These are phyloP conservation scores for Drosophila prosaltans DNA, from an alignment of 1,140 invertebrate genomes.

Conservation along the genomic window DNA sequence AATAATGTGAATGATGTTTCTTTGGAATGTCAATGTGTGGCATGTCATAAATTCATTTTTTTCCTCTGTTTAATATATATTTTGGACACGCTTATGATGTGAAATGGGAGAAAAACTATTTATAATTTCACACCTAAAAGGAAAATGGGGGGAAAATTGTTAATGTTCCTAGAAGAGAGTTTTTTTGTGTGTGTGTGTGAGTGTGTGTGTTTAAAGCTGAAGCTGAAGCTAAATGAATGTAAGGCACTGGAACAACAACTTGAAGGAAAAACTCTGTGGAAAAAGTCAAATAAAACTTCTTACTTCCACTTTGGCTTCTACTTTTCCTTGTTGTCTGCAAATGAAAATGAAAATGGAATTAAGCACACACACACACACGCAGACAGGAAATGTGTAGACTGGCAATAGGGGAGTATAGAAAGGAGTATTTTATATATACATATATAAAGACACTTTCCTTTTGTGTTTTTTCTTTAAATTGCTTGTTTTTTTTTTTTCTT, in stretches of 20 bases:
- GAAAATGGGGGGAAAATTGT: not conserved
- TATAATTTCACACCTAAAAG: slow-evolving; percentile 49
- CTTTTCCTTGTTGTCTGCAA: slow-evolving; percentile 27
- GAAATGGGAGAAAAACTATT: slow-evolving; percentile 44
- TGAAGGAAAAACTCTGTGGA: not conserved
- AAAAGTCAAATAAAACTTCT: slow-evolving; percentile 43
- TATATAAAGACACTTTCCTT: not conserved
- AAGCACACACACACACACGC: slow-evolving; percentile 33
- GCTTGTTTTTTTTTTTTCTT: not conserved
- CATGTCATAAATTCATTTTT: slow-evolving; percentile 50
- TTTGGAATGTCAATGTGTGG: slow-evolving; percentile 14
- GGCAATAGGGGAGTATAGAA: not conserved
- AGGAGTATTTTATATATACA: not conserved
- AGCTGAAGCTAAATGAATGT: not conserved
- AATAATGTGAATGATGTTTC: slow-evolving; percentile 40
- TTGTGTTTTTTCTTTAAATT: no score
- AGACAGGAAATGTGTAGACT: not conserved
- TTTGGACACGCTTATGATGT: slow-evolving; percentile 43
- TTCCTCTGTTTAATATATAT: not conserved
- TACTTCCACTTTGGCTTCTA: slow-evolving; percentile 12
- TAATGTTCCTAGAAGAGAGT: not conserved
- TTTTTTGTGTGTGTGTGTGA: no score
- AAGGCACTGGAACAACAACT: not conserved
- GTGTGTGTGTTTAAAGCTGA: not conserved
- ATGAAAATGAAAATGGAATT: slow-evolving; percentile 61